Base-by-base conservation (phyloP, 2,888 invertebrate genomes). In the Drosophila meridionalis region DNA sequence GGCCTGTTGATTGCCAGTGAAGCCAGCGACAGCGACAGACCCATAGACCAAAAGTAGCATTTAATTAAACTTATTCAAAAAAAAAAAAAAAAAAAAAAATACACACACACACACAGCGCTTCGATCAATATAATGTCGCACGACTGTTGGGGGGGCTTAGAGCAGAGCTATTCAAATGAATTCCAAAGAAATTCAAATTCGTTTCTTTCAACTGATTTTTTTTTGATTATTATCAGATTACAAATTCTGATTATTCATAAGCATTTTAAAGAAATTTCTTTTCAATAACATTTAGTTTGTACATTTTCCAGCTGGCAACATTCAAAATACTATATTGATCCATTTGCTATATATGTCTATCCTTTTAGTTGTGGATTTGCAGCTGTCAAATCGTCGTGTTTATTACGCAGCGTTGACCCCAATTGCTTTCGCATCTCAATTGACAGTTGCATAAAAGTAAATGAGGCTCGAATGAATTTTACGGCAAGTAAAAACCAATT, bases 1-100 rank as follows among this genome's bases (percentile, higher is more conserved):
- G 70, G 69, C 76, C 40, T 53, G 53, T 70, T 80, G 80, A 80
- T 60, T 80, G 76, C 61, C 61, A 20, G 20, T 20, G 38, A 26
- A 53, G 43, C 28, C 36, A 8, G 14, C 38, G 36, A 52, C 26
- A 71, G 40, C n/a, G 42, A 8, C 42, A 43, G 43, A 43, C 8
- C 3, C 47, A 30, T 5, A 52, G 50, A 45, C 34, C n/a, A 36
- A 40, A 72, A 72, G 52, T 12, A 52, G 34, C 52, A 26, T 76
- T 73, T 64, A 65, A 76, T 78, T 65, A 78, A 76, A 71, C 38
- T 56, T 55, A 48, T 70, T 62, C 53, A 52, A 52, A 34, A 52
- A 20, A 7, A 30, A 30, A 14, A 48, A 26, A 63, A 62, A 68
- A 20, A 9, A 4, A 28, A 28, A 14, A 48, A 11, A n/a, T n/a